Base-by-base conservation (phyloP, 2,888 invertebrate species). In the Brachyptera risi region DNA sequence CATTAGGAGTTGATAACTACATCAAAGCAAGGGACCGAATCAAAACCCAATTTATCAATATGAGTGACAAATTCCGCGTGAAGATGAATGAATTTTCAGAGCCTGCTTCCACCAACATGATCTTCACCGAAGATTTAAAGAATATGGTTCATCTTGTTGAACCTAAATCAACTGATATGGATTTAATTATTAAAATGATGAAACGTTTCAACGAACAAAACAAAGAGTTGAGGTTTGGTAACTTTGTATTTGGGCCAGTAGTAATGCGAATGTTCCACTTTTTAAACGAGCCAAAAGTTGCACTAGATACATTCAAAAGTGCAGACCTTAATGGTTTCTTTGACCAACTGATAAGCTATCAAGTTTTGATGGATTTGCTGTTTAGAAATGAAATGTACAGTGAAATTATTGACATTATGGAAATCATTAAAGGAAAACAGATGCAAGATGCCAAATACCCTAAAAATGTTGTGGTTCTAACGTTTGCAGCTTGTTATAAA, bases 61-160 rank as follows among this genome's bases (percentile, higher is more conserved):
- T 85, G 66, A 71, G 78, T 27, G 85, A 85, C 0, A 84, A 84
- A 65, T 92, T 92, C 72, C 80, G 80, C 61, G 68, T 72, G 0
- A 88, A 90, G 76, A 90, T 92, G 89, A 73, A 69, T 11, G 82
- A 85, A 58, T 86, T 83, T 72, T 75, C 83, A 0, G 76, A 81
- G 15, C 74, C 80, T 0, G 72, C 77, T 0, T 66, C 72, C 0
- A 80, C 80, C 64, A 83, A 80, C 67, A 83, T 90, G 81, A 81
- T 92, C 65, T 92, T 91, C 70, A 90, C 91, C 4, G 92, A 92
- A 76, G 92, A 92, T 74, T 75, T 92, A 11, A 92, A 91, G 73
- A 88, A 88, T 71, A 87, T 91, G 83, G 72, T 88, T 3, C 86
- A 91, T 70, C 73, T 92, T 58, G 82, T 83, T 1, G 82, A 86